phyloP scores from a whole-genome alignment of 2,113 vertebrate species.

The Callipepla squamata region DNA sequence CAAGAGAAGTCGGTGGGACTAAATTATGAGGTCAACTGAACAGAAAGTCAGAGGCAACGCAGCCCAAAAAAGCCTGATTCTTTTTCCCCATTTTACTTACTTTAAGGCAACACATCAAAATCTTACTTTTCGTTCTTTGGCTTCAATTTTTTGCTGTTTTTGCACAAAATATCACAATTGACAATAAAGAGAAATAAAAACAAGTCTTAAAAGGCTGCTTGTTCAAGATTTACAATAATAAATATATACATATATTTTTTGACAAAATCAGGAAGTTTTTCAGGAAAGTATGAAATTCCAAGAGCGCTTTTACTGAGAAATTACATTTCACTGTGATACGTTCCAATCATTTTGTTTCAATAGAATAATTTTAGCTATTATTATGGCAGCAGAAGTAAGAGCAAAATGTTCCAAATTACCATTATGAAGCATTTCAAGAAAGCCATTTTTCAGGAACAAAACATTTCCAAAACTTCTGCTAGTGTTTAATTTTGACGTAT shows the following conservation, averaged over 20 bases:
- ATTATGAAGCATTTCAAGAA: slow-evolving; percentile 9
- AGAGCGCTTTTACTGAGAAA: neutral
- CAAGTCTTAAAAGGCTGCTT: neutral
- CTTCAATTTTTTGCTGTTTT: neutral
- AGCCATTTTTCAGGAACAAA: neutral
- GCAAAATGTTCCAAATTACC: slow-evolving; percentile 24
- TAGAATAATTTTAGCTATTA: slow-evolving; percentile 42
- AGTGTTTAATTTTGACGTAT: neutral
- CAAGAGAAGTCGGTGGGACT: neutral
- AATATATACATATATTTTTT: neutral
- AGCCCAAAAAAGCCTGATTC: neutral
- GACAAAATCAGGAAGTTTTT: neutral
- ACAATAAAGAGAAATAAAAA: neutral
- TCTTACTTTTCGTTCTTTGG: neutral
- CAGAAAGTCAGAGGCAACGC: neutral
- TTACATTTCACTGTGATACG: slow-evolving; percentile 1
- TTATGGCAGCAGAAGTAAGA: slow-evolving; percentile 32
- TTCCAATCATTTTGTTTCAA: slow-evolving; percentile 16
- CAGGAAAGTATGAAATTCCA: slow-evolving; percentile 2
- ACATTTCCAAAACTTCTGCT: neutral
- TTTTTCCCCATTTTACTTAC: neutral
- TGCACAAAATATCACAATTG: neutral
- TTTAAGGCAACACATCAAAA: neutral
- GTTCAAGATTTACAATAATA: neutral
- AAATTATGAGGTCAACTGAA: neutral